Evolutionary conservation across 1,140 invertebrate species (phyloP), one percentile per base, ranked within the genome.

Genomic region (Drosophila serrata): DNA sequence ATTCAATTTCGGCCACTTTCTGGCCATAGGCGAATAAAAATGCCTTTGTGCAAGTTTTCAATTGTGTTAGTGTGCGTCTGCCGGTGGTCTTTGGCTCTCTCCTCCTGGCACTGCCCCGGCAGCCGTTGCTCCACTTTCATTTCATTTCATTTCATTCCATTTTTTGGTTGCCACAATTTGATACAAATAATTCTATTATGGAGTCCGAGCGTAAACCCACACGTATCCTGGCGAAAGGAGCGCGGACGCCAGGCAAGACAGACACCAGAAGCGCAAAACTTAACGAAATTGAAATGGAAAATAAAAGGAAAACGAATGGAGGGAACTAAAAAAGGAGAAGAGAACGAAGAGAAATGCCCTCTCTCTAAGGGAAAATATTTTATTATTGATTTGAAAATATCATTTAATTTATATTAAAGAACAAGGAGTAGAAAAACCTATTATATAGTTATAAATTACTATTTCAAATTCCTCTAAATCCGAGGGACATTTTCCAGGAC

Each of bases 121-220:
- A n/a, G n/a, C n/a, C n/a, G n/a, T n/a, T n/a, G 63, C 75, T 67
- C 51, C 69, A 82, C 85, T 86, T 82, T 62, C 57, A 67, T 85
- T 79, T 84, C 57, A 63, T 85, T 78, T 84, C 56, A 65, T 85
- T 78, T 84, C 35, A 31, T 62, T 62, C 49, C 43, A 46, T 72
- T 58, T 60, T 70, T 75, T 70, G 73, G 49, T 70, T 75, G 60
- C 79, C 82, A 87, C 74, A 87, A 85, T 85, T 84, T 86, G 75
- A 84, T 84, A 84, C 82, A 84, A 77, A 84, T 86, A 86, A 84
- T 84, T 86, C 73, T 55, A 84, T 84, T 86, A 84, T 77, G 67
- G 77, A 81, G 62, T 59, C 62, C 62, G 62, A 77, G 61, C 62
- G 69, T 75, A 75, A 75, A 75, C 73, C 78, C 82, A 77, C 74